phyloP scores from a whole-genome alignment of 2,888 invertebrate species.

The Lutraria lutraria region DNA sequence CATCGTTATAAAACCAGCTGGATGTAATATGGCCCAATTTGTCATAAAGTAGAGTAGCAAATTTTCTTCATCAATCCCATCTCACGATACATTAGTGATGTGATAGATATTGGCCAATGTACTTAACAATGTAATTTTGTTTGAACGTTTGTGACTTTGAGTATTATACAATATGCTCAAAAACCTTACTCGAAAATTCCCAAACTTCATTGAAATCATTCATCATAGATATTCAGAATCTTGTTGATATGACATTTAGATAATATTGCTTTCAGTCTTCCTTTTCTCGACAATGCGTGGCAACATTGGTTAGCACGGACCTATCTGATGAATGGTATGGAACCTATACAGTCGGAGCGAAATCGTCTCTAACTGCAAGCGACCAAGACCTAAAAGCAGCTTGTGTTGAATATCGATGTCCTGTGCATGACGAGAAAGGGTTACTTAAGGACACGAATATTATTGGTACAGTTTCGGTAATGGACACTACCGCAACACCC shows the following conservation, averaged over 20 bases:
- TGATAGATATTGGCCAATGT: no score
- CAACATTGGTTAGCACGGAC: not conserved
- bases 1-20: no score
- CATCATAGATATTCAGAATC: no score
- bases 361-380: not conserved
- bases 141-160: no score
- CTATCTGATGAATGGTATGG: not conserved
- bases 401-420: constrained; percentile 21
- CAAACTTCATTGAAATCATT: no score
- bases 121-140: no score
- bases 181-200: no score
- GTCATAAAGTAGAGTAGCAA: no score
- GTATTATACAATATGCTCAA: no score
- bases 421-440: constrained; percentile 2
- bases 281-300: not conserved
- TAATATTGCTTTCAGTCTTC: not conserved
- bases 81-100: no score
- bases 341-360: constrained; percentile 17
- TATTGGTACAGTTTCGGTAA: not conserved
- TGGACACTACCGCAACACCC: not conserved
- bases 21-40: no score
- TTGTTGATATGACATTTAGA: not conserved
- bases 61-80: no score
- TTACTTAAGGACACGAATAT: not conserved
- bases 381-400: constrained; percentile 1